These are phyloP conservation scores for Euproctis similis DNA, from an alignment of 2,888 invertebrate species.

Conservation along the genomic window DNA sequence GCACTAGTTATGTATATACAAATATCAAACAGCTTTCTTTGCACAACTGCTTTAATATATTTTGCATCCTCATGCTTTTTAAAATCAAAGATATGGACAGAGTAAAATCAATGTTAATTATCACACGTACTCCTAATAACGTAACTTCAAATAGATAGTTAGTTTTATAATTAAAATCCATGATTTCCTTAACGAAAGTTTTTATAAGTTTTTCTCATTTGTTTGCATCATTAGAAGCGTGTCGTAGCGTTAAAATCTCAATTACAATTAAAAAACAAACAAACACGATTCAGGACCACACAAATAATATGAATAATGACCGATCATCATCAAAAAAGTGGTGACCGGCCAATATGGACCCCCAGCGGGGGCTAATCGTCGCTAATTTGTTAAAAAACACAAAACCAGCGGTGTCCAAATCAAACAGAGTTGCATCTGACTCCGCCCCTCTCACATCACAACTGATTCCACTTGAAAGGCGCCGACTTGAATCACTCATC, in stretches of 20 bases:
- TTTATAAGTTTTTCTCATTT: too few relatives aligned
- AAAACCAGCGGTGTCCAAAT: slow-evolving; percentile 34
- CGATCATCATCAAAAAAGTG: slow-evolving; percentile 37
- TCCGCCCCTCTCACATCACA: slow-evolving; percentile 24
- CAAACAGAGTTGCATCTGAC: slow-evolving; percentile 31
- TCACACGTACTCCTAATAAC: too few relatives aligned
- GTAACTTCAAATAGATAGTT: too few relatives aligned
- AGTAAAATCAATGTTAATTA: too few relatives aligned
- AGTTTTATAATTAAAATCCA: too few relatives aligned
- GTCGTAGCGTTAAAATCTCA: slow-evolving; percentile 4
- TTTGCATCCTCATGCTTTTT: too few relatives aligned
- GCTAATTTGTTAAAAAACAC: slow-evolving; percentile 53
- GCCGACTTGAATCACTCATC: slow-evolving; percentile 27
- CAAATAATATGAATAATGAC: slow-evolving; percentile 29
- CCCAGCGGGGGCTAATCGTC: slow-evolving; percentile 36
- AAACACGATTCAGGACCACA: slow-evolving; percentile 31
- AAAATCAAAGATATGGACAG: too few relatives aligned
- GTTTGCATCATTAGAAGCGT: too few relatives aligned
- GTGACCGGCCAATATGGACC: slow-evolving; percentile 28
- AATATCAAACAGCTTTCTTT: too few relatives aligned
- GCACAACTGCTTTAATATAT: too few relatives aligned
- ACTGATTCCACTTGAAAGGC: slow-evolving; percentile 30
- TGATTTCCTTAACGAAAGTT: too few relatives aligned
- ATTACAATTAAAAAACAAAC: slow-evolving; percentile 17
- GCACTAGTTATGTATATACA: too few relatives aligned